These are phyloP conservation scores for Cheilosia vulpina DNA, from an alignment of 2,888 invertebrate genomes.

Conservation along the genomic window DNA sequence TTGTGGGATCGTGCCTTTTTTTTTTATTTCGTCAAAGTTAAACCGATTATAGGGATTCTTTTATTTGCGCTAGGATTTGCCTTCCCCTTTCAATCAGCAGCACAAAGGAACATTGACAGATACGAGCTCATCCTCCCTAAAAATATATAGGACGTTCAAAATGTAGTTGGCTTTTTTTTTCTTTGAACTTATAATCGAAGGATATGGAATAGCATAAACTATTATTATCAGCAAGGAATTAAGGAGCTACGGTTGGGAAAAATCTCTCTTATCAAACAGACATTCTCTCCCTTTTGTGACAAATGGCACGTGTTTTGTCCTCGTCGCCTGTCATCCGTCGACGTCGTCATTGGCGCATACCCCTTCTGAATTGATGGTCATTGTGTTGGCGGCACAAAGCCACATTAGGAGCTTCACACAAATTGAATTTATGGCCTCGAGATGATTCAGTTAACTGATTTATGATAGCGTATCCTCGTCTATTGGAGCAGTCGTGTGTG, in stretches of 20 bases:
- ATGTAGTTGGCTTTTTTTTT: constrained; percentile 24
- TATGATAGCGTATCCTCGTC: constrained; percentile 41
- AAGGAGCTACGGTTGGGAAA: constrained; percentile 16
- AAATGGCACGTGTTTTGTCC: constrained; percentile 77
- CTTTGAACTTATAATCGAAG: constrained; percentile 13
- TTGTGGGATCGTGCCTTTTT: not conserved
- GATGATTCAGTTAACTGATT: constrained; percentile 58
- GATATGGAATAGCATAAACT: not conserved
- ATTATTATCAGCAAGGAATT: constrained; percentile 6
- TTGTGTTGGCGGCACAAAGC: constrained; percentile 43
- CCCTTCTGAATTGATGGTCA: constrained; percentile 62
- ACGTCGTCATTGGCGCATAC: constrained; percentile 36
- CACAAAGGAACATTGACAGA: constrained; percentile 39
- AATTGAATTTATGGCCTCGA: constrained; percentile 69
- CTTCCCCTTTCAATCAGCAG: constrained; percentile 43
- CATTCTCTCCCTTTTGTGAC: constrained; percentile 61
- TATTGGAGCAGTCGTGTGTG: not conserved
- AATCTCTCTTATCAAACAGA: constrained; percentile 53
- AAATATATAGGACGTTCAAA: not conserved
- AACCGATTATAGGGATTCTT: not conserved
- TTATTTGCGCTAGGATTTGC: not conserved
- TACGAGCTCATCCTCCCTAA: constrained; percentile 6
- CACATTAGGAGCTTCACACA: constrained; percentile 60
- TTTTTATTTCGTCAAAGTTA: not conserved
- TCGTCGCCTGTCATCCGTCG: constrained; percentile 74